Evolutionary conservation across 2,888 invertebrate genomes (phyloP).

Genomic region (Catocala nupta): DNA sequence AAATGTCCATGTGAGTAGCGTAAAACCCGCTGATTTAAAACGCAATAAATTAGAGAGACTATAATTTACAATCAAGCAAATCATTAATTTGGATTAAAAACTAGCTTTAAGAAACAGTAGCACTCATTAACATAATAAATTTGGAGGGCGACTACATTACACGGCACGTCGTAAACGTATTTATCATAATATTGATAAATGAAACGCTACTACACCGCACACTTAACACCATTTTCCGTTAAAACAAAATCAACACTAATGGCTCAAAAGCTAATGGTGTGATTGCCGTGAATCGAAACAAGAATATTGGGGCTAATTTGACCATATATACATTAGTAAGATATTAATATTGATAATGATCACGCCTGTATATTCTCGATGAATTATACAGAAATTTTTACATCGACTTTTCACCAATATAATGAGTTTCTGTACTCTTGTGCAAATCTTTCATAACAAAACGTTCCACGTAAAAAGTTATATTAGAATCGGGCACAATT

Average conservation of each 20-base stretch:
- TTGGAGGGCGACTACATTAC: slow-evolving; percentile 38
- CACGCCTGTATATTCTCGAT: too few species aligned
- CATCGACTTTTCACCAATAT: too few species aligned
- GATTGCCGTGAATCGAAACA: slow-evolving; percentile 36
- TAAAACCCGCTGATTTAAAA: slow-evolving; percentile 1
- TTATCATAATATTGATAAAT: slow-evolving; percentile 32
- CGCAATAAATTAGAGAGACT: not conserved
- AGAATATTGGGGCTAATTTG: not conserved
- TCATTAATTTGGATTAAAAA: slow-evolving; percentile 28
- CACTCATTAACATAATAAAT: slow-evolving; percentile 21
- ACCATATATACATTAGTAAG: too few species aligned
- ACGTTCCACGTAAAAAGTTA: too few species aligned
- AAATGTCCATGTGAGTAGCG: too few species aligned
- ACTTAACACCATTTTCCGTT: slow-evolving; percentile 33
- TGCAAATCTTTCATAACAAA: too few species aligned
- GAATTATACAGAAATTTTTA: too few species aligned
- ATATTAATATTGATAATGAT: too few species aligned
- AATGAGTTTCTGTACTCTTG: too few species aligned
- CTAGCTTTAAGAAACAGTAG: slow-evolving; percentile 41
- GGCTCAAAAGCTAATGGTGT: slow-evolving; percentile 36
- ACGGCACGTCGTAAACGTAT: slow-evolving; percentile 29
- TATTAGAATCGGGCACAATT: too few species aligned
- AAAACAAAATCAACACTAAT: slow-evolving; percentile 45
- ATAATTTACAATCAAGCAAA: slow-evolving; percentile 23
- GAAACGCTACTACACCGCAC: slow-evolving; percentile 13